Conservation (phyloP, 1,140 invertebrate species). For the Vollenhovia emeryi region DNA sequence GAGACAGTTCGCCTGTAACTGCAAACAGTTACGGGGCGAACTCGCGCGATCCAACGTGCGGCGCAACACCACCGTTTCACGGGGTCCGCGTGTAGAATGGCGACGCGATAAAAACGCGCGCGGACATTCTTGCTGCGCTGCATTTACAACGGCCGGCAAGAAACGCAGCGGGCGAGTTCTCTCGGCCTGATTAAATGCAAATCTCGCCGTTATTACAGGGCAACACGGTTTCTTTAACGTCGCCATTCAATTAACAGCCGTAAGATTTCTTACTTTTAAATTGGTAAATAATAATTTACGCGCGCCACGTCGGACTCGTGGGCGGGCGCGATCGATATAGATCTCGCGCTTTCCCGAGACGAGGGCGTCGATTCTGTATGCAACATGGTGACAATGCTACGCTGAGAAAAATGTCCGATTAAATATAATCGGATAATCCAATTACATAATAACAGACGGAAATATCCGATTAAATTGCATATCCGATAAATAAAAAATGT, state of each 20-base stretch:
- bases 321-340: background rate
- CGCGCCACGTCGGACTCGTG: background rate
- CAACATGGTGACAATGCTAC: no score
- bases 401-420: no score
- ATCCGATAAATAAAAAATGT: no score
- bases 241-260: constrained; percentile 33
- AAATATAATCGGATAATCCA: no score
- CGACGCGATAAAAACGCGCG: constrained; percentile 42
- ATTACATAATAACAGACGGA: no score
- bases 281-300: constrained; percentile 7
- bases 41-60: constrained; percentile 22
- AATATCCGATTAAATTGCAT: no score
- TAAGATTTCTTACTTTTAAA: constrained; percentile 17
- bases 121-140: constrained; percentile 37
- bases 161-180: constrained; percentile 25
- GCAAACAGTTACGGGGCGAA: constrained; percentile 37
- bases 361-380: no score
- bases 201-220: constrained; percentile 36
- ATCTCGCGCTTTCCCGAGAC: background rate
- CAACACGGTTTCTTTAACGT: constrained; percentile 19
- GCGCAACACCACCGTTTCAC: constrained; percentile 38
- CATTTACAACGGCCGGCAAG: constrained; percentile 38
- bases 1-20: constrained; percentile 40
- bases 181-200: constrained; percentile 49
- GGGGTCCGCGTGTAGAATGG: background rate